Base-by-base conservation (phyloP, 1,140 invertebrate species). In the Philopotamus ludificatus region DNA sequence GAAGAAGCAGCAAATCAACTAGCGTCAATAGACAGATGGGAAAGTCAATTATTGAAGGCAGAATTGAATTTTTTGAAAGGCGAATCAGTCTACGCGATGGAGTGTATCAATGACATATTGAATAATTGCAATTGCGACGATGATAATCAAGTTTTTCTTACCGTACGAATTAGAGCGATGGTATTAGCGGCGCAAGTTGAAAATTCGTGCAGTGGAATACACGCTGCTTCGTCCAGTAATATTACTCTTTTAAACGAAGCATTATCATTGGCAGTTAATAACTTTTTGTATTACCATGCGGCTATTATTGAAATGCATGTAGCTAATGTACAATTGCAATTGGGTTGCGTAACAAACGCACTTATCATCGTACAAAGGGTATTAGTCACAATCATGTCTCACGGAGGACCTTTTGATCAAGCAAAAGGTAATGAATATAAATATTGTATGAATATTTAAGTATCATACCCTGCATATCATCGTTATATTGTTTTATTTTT, bases 401-500 rank as follows among this genome's bases (percentile, higher is more conserved):
- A 94, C 71, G 91, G 91, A 0, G 88, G 87, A n/a, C 79, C 84
- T n/a, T 92, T 86, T 70, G 91, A 94, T 73, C 84, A 87, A 66
- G 90, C 86, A 1, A 85, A 88, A 76, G 86, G 79, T 71, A 59
- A 71, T 72, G 4, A 34, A 65, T 76, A 78, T 73, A 80, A 78
- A 55, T 76, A 68, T 83, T 74, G 75, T 72, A 68, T 53, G 64
- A 65, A 64, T 54, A 49, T 41, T 44, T 28, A 7, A 55, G 18
- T 58, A 10, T 16, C 20, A 44, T 41, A 49, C 3, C 12, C 10
- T 41, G 47, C 53, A 58, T 20, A 26, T 47, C 44, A 42, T 10
- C 39, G 3, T 51, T 44, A 76, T 75, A 64, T 66, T n/a, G n/a
- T n/a, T n/a, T n/a, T n/a, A n/a, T n/a, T n/a, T 74, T 59, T 76